Evolutionary conservation across 1,140 invertebrate genomes (phyloP), one percentile per base, ranked within the genome.

Genomic region (Bombyx mori): DNA sequence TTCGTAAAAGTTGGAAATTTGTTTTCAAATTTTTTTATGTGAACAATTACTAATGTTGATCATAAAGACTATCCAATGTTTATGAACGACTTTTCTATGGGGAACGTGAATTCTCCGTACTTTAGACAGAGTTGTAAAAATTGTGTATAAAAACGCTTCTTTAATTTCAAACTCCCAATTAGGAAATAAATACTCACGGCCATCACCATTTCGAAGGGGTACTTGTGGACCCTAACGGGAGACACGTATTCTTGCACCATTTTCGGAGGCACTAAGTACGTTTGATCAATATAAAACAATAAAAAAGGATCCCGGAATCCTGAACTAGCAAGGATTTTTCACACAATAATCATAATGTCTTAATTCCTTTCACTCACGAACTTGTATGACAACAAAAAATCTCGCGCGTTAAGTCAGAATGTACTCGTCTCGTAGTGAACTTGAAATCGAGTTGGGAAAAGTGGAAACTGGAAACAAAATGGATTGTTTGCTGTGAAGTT

Each of bases 211-310:
- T 98, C 96, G 86, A 99, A 99, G 43, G 97, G 95, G 86, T 97
- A 94, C 89, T 98, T 98, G 90, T 98, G 98, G 57, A 99, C 95
- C 89, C 97, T 92, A 5, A 98, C 94, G 65, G 97, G 97, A 60
- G 96, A 97, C 78, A 97, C 95, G 88, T 98, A 99, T 82, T 97
- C 97, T 88, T 99, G 97, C 71, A 99, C 97, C 97, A 99, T 99
- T 84, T 77, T 89, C 70, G 48, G 61, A 69, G 63, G 71, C 58
- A 60, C 54, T 64, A 59, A 62, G 53, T 35, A 5, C 26, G 26
- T 35, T 35, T 35, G 56, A 62, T 57, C 69, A 69, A 67, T 74
- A 66, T 58, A 71, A 71, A 67, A 70, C 8, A 71, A 73, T 46
- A 57, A 35, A 54, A 51, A 61, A 71, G 71, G 71, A 81, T 75